phyloP scores from a whole-genome alignment of 2,888 invertebrate species.

The Ptilodon capucinus region DNA sequence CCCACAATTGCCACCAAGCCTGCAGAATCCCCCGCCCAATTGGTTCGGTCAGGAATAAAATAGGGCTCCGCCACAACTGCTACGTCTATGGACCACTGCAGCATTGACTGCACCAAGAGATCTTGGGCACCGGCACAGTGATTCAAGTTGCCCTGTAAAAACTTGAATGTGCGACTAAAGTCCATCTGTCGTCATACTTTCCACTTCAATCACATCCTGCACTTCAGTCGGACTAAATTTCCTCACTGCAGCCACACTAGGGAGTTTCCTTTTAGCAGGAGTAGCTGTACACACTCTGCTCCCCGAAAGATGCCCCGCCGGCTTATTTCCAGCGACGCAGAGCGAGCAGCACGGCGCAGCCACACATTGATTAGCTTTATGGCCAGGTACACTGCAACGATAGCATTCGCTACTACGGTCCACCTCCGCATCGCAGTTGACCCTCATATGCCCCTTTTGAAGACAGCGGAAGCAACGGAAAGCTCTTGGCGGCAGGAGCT shows the following conservation, averaged over 20 bases:
- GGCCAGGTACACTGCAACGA: no score
- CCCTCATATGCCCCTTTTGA: neutral
- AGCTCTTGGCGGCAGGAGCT: neutral
- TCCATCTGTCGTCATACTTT: neutral
- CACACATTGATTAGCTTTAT: no score
- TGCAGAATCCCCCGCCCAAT: neutral
- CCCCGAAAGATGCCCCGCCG: no score
- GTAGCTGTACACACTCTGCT: no score
- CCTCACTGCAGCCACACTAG: no score
- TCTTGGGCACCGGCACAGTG: slow-evolving; percentile 3
- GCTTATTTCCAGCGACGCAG: no score
- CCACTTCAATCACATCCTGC: no score
- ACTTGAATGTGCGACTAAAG: neutral
- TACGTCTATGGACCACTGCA: neutral
- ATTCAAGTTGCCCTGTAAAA: neutral
- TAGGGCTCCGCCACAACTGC: neutral
- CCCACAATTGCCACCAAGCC: neutral
- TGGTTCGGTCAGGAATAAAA: neutral
- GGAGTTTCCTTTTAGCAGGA: no score
- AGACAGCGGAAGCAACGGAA: slow-evolving; percentile 1
- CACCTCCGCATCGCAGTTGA: no score
- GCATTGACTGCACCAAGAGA: neutral
- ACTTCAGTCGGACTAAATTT: no score
- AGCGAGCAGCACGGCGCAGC: no score
- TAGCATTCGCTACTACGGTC: no score